Evolutionary conservation across 2,888 invertebrate species (phyloP), one percentile per base, ranked within the genome.

Genomic region (Trichopoda pennipes): DNA sequence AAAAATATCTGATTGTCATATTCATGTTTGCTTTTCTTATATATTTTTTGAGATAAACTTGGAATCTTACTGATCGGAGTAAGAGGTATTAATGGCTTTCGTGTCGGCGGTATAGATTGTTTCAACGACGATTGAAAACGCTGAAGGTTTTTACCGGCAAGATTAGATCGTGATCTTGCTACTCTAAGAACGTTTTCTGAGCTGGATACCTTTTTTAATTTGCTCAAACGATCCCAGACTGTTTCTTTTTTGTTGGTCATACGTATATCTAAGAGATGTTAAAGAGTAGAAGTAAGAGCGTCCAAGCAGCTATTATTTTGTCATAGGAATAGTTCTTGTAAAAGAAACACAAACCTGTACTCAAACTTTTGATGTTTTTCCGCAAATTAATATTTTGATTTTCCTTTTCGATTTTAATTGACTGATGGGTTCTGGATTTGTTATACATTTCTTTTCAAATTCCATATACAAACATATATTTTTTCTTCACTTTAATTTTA

Each of bases 361-460:
- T 19, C 1, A 58, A n/a, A 6, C 14, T 75, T 66, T 73, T 75
- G 35, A 82, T 47, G 63, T 76, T 80, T 49, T 79, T 77, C 9
- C 83, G 81, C 38, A 85, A 76, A 21, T 85, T 83, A 70, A 84
- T 73, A 53, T 85, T 85, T 73, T 84, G 81, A 49, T 83, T 85
- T 53, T 85, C 86, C 53, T 86, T 86, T 21, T 86, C 85, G 21
- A 69, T 55, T 70, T 86, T 86, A 1, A 83, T 63, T 53, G 61
- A n/a, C 51, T 60, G 83, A 38, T 69, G 76, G 38, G 75, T 16
- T 32, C 82, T 83, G 16, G 23, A 76, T 64, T 73, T 61, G n/a
- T 63, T 68, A 61, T 81, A 64, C 70, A 85, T 82, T 56, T 47
- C 76, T 23, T 82, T 23, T 38, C 53, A 42, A 44, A 23, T 68